Evolutionary conservation across 2,888 invertebrate genomes (phyloP), one percentile per base, ranked within the genome.

Genomic region (Cistogaster globosa): DNA sequence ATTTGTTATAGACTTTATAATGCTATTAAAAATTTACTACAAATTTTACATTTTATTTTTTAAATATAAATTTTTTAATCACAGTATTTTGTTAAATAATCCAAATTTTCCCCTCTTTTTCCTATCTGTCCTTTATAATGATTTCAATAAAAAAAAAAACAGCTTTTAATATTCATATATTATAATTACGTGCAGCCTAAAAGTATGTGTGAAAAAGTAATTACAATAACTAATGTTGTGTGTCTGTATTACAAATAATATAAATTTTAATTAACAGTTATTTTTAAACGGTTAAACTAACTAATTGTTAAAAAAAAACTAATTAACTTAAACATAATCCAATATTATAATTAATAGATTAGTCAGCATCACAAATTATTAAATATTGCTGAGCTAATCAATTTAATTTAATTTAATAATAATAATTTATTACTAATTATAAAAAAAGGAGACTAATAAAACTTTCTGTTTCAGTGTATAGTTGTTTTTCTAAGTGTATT

Each of bases 201-300:
- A 80, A 80, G 58, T 58, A 74, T 80, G 60, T 32, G 60, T 20
- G 26, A 65, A 58, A 58, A 42, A 65, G 18, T 20, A 36, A 14
- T 9, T 0, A 12, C 16, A 53, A 45, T 42, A 74, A 68, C 22
- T 14, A 74, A 63, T 60, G 42, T 57, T 74, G 67, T 60, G 67
- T 67, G 58, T 65, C 2, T 67, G 51, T 45, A 16, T 68, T 16
- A 18, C 53, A 62, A 80, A 32, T 53, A 55, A 58, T 63, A 48
- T 72, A 51, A 38, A 71, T 51, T 71, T 55, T 55, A 79, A 78
- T 63, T n/a, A 55, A 11, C 53, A 53, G 14, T 16, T 51, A 11
- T 42, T 42, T 42, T 12, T 42, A 42, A 12, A 32, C 32, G 6
- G 32, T 32, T 32, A 2, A 32, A 32, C 32, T 32, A 32, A 32